Conservation (phyloP, 1,140 invertebrate species). For the Pararge aegeria region DNA sequence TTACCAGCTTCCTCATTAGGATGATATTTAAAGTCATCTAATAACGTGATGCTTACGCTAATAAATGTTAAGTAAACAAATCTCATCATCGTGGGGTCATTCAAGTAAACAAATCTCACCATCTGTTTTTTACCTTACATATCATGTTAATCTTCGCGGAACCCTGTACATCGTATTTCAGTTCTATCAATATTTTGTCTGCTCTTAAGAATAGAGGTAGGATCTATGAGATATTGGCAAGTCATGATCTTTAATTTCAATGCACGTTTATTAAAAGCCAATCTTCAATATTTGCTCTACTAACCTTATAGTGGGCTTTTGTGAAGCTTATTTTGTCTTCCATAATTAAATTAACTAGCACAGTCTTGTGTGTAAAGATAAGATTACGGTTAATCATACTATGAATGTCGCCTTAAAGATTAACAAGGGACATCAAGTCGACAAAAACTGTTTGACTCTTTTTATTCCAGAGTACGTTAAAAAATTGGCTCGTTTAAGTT, state of each 20-base stretch:
- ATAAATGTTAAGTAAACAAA: no score
- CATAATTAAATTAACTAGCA: slow-evolving; percentile 27
- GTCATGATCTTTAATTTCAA: slow-evolving; percentile 36
- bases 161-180: neutral
- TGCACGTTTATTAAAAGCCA: slow-evolving; percentile 24
- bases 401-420: slow-evolving; percentile 12
- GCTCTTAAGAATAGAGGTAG: slow-evolving; percentile 14
- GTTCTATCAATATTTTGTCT: slow-evolving; percentile 6
- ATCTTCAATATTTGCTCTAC: slow-evolving; percentile 34
- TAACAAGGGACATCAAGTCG: neutral
- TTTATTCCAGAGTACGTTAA: neutral
- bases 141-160: no score
- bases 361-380: slow-evolving; percentile 10
- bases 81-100: no score
- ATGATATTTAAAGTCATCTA: no score
- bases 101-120: no score
- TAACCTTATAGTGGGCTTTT: slow-evolving; percentile 35
- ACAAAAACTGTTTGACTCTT: neutral
- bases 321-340: slow-evolving; percentile 31
- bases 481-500: neutral
- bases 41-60: no score
- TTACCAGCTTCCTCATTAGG: no score
- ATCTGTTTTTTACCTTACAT: no score
- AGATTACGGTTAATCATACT: slow-evolving; percentile 15
- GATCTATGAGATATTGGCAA: slow-evolving; percentile 19